Conservation (phyloP, 2,888 invertebrate genomes). For the Oscheius myriophilus region DNA sequence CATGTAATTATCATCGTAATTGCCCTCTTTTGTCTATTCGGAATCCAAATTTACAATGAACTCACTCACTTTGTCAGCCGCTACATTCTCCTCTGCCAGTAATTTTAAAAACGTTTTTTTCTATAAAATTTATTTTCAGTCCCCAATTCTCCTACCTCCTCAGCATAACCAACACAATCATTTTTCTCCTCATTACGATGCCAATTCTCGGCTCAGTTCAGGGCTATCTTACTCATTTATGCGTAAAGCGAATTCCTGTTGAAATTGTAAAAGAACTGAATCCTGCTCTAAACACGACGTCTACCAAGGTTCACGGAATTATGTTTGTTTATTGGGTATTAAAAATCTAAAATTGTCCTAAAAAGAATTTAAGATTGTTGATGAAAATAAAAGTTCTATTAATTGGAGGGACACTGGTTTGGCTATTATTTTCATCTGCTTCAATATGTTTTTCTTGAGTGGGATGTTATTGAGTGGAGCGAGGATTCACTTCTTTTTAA, state of each 20-base stretch:
- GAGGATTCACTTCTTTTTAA: neutral
- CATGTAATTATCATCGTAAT: too few species aligned
- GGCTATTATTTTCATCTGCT: neutral
- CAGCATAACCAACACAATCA: neutral
- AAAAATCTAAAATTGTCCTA: neutral
- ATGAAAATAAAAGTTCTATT: neutral
- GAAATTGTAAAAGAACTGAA: neutral
- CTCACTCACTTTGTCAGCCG: slow-evolving; percentile 1
- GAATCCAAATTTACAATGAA: neutral
- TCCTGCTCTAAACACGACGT: neutral
- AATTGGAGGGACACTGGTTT: neutral
- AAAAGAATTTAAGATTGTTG: neutral
- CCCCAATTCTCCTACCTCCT: neutral
- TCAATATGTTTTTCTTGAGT: neutral
- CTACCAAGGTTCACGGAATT: neutral
- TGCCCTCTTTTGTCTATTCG: neutral
- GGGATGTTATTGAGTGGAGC: slow-evolving; percentile 2
- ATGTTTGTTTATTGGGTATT: neutral
- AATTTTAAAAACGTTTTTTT: too few species aligned
- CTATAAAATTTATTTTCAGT: neutral
- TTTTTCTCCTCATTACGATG: neutral
- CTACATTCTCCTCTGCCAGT: slow-evolving; percentile 11
- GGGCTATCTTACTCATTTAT: neutral
- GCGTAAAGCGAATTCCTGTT: neutral
- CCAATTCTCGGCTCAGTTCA: neutral